These are phyloP conservation scores for Ptiloglossa arizonensis DNA, from an alignment of 1,140 invertebrate genomes.

Conservation along the genomic window DNA sequence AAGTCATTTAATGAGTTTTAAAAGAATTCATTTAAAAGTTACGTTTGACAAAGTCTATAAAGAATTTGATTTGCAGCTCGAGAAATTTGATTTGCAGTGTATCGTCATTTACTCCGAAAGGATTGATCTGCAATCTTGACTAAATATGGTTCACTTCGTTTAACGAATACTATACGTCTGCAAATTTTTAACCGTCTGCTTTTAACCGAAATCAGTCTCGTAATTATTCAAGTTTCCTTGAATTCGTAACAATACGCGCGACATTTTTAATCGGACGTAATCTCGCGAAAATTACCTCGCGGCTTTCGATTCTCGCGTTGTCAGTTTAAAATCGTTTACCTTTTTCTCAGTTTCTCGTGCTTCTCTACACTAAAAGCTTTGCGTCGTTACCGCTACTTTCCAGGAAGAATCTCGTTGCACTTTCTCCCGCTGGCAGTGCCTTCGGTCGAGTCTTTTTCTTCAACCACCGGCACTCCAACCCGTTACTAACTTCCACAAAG, in stretches of 20 bases:
- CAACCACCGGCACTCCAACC: conserved; percentile 14
- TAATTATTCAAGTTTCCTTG: not conserved
- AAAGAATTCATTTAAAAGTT: too few species aligned
- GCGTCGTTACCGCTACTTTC: conserved; percentile 34
- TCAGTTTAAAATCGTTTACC: not conserved
- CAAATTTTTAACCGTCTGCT: too few species aligned
- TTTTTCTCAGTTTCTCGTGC: not conserved
- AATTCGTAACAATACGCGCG: not conserved
- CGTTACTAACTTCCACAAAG: conserved; percentile 52
- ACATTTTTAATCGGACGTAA: not conserved
- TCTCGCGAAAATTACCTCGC: too few species aligned
- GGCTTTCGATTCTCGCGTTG: not conserved
- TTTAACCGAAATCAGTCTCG: too few species aligned
- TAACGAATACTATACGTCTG: too few species aligned
- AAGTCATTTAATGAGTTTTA: too few species aligned
- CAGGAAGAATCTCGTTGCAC: conserved; percentile 25
- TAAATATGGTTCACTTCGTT: too few species aligned
- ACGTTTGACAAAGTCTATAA: too few species aligned
- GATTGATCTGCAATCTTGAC: too few species aligned
- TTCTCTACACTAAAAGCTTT: conserved; percentile 33
- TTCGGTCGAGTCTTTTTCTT: not conserved
- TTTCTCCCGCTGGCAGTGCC: conserved; percentile 1
- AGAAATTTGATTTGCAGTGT: too few species aligned
- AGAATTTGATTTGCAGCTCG: too few species aligned
- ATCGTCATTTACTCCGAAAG: too few species aligned